Evolutionary conservation across 2,888 invertebrate genomes (phyloP).

Genomic region (Callimorpha dominula): DNA sequence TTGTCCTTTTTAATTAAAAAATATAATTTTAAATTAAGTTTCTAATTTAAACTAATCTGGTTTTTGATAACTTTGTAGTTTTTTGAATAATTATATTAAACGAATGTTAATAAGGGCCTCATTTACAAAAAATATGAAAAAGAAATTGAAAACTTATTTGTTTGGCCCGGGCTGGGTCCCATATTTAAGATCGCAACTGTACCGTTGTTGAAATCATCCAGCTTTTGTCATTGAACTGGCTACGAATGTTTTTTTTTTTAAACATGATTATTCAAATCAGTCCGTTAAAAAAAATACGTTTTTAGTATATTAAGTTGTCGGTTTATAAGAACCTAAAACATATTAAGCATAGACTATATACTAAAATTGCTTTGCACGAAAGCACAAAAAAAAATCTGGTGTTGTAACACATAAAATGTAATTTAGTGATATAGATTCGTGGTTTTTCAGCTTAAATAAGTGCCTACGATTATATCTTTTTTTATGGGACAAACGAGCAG

Average conservation of each 20-base stretch:
- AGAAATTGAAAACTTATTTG: neutral
- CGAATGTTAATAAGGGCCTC: neutral
- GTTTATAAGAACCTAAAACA: conserved; percentile 29
- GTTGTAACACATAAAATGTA: conserved; percentile 20
- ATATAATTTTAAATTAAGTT: neutral
- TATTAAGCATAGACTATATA: conserved; percentile 39
- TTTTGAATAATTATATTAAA: too few relatives aligned
- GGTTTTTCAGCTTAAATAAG: neutral
- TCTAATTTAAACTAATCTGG: neutral
- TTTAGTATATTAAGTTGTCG: too few relatives aligned
- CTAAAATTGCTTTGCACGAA: conserved; percentile 39
- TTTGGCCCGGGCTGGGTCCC: neutral
- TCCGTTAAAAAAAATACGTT: too few relatives aligned
- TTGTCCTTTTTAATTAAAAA: neutral
- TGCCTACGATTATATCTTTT: conserved; percentile 1
- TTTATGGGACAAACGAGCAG: too few relatives aligned
- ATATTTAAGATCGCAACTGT: neutral
- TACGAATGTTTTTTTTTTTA: too few relatives aligned
- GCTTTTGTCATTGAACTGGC: too few relatives aligned
- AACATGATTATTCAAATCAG: too few relatives aligned
- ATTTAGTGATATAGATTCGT: neutral
- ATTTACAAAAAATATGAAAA: neutral
- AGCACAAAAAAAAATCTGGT: conserved; percentile 44
- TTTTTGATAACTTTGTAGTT: too few relatives aligned
- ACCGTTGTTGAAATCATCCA: too few relatives aligned